Evolutionary conservation across 2,888 invertebrate species (phyloP).

Genomic region (Eurois occulta): DNA sequence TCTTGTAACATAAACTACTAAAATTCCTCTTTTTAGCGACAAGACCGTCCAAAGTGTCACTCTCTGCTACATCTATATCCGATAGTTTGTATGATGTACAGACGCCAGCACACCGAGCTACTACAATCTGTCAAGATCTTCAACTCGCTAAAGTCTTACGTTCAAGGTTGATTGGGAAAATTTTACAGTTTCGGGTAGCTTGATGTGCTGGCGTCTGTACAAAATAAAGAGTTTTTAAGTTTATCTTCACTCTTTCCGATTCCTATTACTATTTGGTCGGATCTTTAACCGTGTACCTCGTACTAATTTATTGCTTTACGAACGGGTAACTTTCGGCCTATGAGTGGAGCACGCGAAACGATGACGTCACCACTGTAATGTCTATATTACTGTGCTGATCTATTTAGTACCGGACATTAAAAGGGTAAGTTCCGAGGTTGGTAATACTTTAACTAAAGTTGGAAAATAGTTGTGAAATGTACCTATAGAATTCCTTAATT

Average conservation of each 20-base stretch:
- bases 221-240: background rate
- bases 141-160: no score
- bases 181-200: no score
- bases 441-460: background rate
- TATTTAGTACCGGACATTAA: slow-evolving; percentile 32
- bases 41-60: background rate
- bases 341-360: slow-evolving; percentile 33
- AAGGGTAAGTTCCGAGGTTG: background rate
- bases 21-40: background rate
- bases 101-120: no score
- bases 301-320: slow-evolving; percentile 51
- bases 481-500: background rate
- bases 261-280: background rate
- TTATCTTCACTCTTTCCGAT: background rate
- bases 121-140: no score
- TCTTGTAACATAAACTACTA: no score
- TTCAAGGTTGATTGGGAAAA: no score
- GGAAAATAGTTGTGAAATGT: background rate
- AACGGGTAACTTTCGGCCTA: slow-evolving; percentile 24
- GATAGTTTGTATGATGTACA: no score
- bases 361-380: slow-evolving; percentile 40
- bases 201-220: no score
- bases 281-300: slow-evolving; percentile 14
- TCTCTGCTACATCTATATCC: background rate
- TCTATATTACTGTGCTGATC: slow-evolving; percentile 50